A percentile compares a stretch with the other conserved stretches of the same genome.
Conservation (phyloP, 2,888 invertebrate species). For the Drosophila eohydei region DNA sequence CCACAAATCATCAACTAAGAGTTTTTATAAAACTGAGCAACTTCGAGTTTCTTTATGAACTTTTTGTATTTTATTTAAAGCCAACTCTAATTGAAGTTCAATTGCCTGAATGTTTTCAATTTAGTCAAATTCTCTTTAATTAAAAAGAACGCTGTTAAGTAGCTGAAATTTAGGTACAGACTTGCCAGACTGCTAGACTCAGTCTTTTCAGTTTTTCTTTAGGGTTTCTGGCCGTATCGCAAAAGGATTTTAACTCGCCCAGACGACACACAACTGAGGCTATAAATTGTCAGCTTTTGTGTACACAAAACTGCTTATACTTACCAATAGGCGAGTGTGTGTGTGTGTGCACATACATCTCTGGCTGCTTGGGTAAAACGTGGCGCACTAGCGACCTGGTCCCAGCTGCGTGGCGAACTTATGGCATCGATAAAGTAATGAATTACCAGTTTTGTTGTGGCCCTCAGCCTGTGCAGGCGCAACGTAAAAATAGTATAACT, state of each 20-base stretch:
- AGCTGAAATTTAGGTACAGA: constrained; percentile 15
- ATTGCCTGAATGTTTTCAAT: not conserved
- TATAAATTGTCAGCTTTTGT: constrained; percentile 79
- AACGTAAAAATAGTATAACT: constrained; percentile 59
- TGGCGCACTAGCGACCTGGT: constrained; percentile 49
- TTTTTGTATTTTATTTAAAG: not conserved
- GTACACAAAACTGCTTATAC: constrained; percentile 57
- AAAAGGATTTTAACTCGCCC: constrained; percentile 53
- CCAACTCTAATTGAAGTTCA: not conserved
- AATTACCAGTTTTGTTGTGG: constrained; percentile 69
- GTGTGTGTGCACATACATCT: constrained; percentile 11
- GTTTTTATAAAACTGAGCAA: not conserved
- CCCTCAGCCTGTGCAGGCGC: constrained; percentile 10
- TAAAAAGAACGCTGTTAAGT: constrained; percentile 35
- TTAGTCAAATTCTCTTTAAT: constrained; percentile 6
- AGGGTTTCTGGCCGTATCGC: constrained; percentile 15
- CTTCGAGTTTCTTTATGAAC: not conserved
- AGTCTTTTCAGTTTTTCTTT: not conserved
- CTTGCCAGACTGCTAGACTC: constrained; percentile 10
- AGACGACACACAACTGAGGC: constrained; percentile 57
- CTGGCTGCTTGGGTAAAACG: constrained; percentile 9
- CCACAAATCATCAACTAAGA: not conserved
- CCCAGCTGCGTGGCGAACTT: constrained; percentile 77
- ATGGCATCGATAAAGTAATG: constrained; percentile 82
- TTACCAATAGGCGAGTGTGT: constrained; percentile 21